Base-by-base conservation (phyloP, 2,888 invertebrate genomes). In the Harpagoxenus sublaevis region DNA sequence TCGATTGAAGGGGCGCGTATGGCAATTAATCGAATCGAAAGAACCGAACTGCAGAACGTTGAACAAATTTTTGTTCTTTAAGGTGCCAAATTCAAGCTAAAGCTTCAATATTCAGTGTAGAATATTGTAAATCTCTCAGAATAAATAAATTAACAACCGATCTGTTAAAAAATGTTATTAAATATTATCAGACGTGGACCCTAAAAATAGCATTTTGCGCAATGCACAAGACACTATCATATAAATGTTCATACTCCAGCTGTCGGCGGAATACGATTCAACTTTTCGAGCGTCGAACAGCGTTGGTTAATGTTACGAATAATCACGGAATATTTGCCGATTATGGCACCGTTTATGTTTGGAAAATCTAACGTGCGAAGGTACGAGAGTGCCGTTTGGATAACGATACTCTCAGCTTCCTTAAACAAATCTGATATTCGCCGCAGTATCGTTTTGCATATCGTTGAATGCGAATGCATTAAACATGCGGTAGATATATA, bases 331-430 rank as follows among this genome's bases (percentile, higher is more conserved):
- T n/a, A 60, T 65, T 77, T 75, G 85, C 42, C 68, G 31, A 39
- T 62, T 51, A 70, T 57, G 48, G 51, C 71, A 39, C 62, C 74
- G 62, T 73, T 23, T 23, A 23, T 23, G 23, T 23, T 81, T 28
- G 28, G 66, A 53, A 77, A 86, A 81, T 86, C 63, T 86, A 57
- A 57, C 55, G 62, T 66, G 18, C 12, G 39, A 73, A 84, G 66
- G 62, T 66, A 12, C 12, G 39, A 73, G 79, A 75, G 45, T 73
- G 62, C 6, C 18, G 55, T 10, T 45, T 60, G 57, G 60, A 77
- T 84, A 79, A 71, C 57, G 68, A 75, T 42, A 62, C 9, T 23
- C 48, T n/a, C 31, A 31, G n/a, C 60, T 39, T 53, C 66, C 31
- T 68, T 66, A 78, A 66, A 66, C 31, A 55, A 78, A 66, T 66